Evolutionary conservation across 92 coral and sea anemone species (phyloP).

Genomic region (Epizoanthus rinbou): DNA sequence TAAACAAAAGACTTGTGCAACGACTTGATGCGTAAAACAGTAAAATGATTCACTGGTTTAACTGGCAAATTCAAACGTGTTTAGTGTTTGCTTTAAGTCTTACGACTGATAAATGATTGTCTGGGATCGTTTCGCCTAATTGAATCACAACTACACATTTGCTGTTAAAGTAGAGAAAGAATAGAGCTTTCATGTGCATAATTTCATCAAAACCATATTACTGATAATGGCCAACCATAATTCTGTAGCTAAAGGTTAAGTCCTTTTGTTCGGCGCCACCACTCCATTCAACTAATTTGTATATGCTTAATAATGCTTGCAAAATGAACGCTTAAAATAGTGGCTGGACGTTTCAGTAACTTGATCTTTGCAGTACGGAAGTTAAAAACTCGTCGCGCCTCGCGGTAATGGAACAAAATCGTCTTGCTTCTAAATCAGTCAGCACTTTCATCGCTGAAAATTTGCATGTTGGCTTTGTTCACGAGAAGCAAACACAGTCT

Average conservation of each 20-base stretch:
- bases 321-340: slow-evolving; percentile 29
- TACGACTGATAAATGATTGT: slow-evolving; percentile 54
- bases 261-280: slow-evolving; percentile 57
- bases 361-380: neutral
- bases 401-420: slow-evolving; percentile 7
- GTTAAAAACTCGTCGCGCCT: neutral
- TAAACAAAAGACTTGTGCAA: slow-evolving; percentile 76
- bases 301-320: slow-evolving; percentile 57
- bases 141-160: slow-evolving; percentile 72
- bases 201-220: slow-evolving; percentile 73
- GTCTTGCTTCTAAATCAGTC: slow-evolving; percentile 37
- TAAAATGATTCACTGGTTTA: slow-evolving; percentile 61
- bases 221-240: slow-evolving; percentile 59
- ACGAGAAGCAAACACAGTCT: slow-evolving; percentile 50
- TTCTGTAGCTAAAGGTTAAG: slow-evolving; percentile 73
- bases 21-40: slow-evolving; percentile 67
- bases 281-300: slow-evolving; percentile 73
- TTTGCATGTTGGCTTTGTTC: slow-evolving; percentile 94
- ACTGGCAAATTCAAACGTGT: slow-evolving; percentile 40
- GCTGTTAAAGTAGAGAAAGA: slow-evolving; percentile 57
- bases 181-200: slow-evolving; percentile 61
- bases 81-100: slow-evolving; percentile 68
- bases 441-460: slow-evolving; percentile 43
- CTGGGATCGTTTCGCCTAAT: slow-evolving; percentile 66
- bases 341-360: slow-evolving; percentile 18